Conservation (phyloP, 35 echinoderm and acorn worm species). For the Lytechinus variegatus region DNA sequence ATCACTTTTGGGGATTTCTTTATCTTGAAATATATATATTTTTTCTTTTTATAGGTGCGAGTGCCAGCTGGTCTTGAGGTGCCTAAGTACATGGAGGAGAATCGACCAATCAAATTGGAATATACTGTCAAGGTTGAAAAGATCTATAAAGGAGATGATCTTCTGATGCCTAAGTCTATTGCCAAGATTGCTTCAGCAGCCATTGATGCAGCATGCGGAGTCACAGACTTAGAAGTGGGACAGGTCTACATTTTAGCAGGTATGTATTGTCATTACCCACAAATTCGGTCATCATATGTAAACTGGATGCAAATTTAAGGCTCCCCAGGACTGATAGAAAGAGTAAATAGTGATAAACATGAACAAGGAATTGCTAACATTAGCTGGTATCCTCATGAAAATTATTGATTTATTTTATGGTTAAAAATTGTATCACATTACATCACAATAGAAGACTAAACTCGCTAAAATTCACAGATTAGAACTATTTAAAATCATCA, state of each 20-base stretch:
- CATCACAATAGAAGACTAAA: no score
- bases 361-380: no score
- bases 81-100: conserved; percentile 32
- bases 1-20: background rate
- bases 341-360: no score
- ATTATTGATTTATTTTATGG: no score
- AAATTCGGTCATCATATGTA: background rate
- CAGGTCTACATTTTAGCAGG: conserved; percentile 71
- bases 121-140: conserved; percentile 83
- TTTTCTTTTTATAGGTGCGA: background rate
- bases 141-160: conserved; percentile 74
- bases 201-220: conserved; percentile 60
- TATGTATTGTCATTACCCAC: background rate
- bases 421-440: no score
- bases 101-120: conserved; percentile 64
- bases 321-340: no score
- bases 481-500: no score
- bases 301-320: no score
- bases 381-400: no score
- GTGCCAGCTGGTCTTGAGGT: background rate
- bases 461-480: no score
- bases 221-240: conserved; percentile 49
- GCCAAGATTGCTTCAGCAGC: conserved; percentile 69
- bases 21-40: background rate
- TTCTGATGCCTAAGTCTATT: conserved; percentile 54